Evolutionary conservation across 2,797 vertebrate genomes (phyloP), one percentile per base, ranked within the genome.

Genomic region (Lindbergichthys nudifrons): DNA sequence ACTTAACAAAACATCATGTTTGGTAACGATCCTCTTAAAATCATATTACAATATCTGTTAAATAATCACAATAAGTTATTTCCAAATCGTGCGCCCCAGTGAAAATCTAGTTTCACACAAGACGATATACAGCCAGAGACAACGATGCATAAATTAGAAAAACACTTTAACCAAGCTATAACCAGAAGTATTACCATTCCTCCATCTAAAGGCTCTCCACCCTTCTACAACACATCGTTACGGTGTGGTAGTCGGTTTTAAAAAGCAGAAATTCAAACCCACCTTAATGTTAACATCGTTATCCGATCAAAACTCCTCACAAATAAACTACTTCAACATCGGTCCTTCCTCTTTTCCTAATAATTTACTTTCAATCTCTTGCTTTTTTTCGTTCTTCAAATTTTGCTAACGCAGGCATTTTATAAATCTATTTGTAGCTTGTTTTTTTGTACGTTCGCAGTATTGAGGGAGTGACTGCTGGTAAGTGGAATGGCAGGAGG

Each of bases 211-310:
- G 62, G 39, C 2, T 46, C 4, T 47, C 3, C 30, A 16, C 3
- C 2, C 1, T 0, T 10, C 10, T 48, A 13, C 14, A 23, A 3
- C 21, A 21, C 68, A 65, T 14, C 1, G 67, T 48, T 26, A 36
- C 14, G 3, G 7, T 47, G 30, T 1, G 23, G 11, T 10, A 8
- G 46, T 21, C 32, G 2, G 14, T 65, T 36, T 64, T 19, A 39
- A 77, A 83, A 77, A 45, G 0, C 1, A 65, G 68, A 79, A 79
- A 73, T 80, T 1, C 10, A 46, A 58, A 84, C 89, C 50, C 65
- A 93, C 92, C 92, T 92, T 73, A 83, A 65, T 75, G 46, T 73
- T 2, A 84, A 75, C 92, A 93, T 92, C 10, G 2, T 73, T 71
- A 65, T 80, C 78, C 23, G 79, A 77, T 79, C 79, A 84, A 83